Base-by-base conservation (phyloP, 2,797 vertebrate species). In the Microctenopoma stevenorrisi region DNA sequence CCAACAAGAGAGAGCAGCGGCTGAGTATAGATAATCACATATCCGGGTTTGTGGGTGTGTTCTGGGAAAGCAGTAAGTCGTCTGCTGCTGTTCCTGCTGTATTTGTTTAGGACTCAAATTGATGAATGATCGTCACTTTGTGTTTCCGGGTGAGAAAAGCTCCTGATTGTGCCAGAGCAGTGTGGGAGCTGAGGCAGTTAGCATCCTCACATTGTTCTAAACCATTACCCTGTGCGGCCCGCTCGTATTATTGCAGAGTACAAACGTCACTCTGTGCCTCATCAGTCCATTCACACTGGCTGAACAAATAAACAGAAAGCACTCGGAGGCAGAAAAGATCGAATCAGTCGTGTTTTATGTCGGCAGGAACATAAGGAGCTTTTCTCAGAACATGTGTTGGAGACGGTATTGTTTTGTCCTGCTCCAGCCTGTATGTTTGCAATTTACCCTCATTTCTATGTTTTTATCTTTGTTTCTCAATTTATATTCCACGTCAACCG, bases 171-270 rank as follows among this genome's bases (percentile, higher is more conserved):
- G 49, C 13, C 59, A 59, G 76, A 63, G 57, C 35, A 33, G 43
- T 28, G 22, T 33, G 35, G 53, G 53, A 50, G 64, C 49, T n/a
- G 18, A 57, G 51, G 53, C 72, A 44, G 49, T 73, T 70, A 49
- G 67, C 74, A 62, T 88, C 84, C 84, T 84, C 4, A 5, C 74
- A 74, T 83, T 84, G 82, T 82, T 82, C 78, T 70, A 22, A 83
- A 53, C 65, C 82, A 83, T 86, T 83, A 75, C 64, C 67, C 30
- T 2, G 52, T 58, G 58, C 26, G 43, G 58, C 22, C 69, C 25
- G 28, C 37, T 82, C 50, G 52, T 66, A 70, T 75, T 52, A 58
- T 64, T 44, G 28, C 22, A 30, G 65, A 3, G 30, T 82, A 68
- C 79, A 75, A 74, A 66, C 14, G 26, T 64, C 70, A 43, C 65